Conservation (phyloP, 2,113 vertebrate species). For the Glareola pratincola region DNA sequence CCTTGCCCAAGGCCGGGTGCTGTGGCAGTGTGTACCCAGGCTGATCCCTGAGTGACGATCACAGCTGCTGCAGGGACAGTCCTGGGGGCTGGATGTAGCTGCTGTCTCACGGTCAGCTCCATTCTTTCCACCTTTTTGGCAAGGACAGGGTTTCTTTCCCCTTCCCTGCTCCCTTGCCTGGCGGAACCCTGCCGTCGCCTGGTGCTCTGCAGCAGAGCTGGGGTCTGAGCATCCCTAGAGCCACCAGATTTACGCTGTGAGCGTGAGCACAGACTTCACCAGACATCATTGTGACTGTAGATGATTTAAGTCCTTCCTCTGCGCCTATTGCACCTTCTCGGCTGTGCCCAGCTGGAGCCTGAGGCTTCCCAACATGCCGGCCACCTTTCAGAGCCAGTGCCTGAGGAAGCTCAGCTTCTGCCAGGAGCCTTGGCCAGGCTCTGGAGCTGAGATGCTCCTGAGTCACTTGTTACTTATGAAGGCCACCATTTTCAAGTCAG, state of each 20-base stretch:
- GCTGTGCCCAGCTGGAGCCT: neutral
- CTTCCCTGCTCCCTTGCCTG: neutral
- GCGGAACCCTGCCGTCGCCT: neutral
- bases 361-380: neutral
- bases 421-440: neutral
- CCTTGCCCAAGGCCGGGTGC: neutral
- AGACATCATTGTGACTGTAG: fast-evolving
- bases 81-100: neutral
- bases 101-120: neutral
- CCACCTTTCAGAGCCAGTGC: neutral
- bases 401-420: neutral
- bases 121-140: neutral
- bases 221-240: neutral
- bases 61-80: neutral
- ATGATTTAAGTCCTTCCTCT: neutral
- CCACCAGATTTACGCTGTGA: neutral
- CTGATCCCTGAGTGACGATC: neutral
- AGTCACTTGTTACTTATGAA: neutral
- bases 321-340: fast-evolving
- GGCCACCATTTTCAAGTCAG: neutral
- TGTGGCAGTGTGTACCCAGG: neutral
- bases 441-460: neutral
- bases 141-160: neutral
- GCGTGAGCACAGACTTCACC: neutral
- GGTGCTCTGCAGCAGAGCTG: neutral